These are phyloP conservation scores for Rostratula benghalensis DNA, from an alignment of 2,113 vertebrate species.

Conservation along the genomic window DNA sequence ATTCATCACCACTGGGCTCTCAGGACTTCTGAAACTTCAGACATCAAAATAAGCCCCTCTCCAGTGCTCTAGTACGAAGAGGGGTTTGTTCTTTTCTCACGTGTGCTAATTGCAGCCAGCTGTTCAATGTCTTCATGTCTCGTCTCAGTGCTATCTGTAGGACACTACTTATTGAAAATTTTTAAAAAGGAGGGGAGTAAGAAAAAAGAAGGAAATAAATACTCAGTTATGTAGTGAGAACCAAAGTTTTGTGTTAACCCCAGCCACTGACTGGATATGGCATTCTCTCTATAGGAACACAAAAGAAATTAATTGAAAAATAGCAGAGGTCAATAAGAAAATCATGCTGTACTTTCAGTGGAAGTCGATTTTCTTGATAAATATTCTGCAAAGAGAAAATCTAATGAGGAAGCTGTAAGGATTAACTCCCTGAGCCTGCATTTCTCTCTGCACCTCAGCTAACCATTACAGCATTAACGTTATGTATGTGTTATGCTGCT, in stretches of 20 bases:
- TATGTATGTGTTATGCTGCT: not conserved
- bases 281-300: not conserved
- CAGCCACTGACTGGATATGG: rapidly evolving
- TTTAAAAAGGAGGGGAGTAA: no score
- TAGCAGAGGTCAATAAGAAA: not conserved
- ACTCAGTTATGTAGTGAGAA: not conserved
- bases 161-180: not conserved
- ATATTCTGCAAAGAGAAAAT: not conserved
- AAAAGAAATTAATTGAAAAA: not conserved
- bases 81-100: not conserved
- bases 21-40: not conserved
- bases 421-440: not conserved
- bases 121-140: not conserved
- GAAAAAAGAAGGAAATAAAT: not conserved
- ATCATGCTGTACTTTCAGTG: not conserved
- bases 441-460: not conserved
- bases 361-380: not conserved
- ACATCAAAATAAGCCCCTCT: not conserved
- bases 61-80: not conserved
- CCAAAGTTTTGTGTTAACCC: not conserved
- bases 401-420: not conserved
- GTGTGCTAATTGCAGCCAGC: not conserved
- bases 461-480: not conserved
- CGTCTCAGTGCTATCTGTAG: not conserved
- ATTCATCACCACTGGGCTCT: not conserved